Base-by-base conservation (phyloP, 2,113 vertebrate genomes). In the Cynocephalus volans region DNA sequence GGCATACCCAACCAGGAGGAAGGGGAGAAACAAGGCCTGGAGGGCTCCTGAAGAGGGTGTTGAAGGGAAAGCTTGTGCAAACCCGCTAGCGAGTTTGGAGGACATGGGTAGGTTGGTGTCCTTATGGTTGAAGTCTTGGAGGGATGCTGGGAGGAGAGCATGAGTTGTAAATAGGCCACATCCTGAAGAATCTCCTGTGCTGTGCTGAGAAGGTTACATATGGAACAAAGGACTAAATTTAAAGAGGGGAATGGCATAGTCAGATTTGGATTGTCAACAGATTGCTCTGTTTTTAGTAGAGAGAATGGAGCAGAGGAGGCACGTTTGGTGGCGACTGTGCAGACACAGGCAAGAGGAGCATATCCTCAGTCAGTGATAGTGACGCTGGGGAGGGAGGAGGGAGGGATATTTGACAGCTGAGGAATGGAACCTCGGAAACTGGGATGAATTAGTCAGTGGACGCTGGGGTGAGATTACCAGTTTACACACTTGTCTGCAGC, bases 171-270 rank as follows among this genome's bases (percentile, higher is more conserved):
- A 75, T 45, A 69, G 87, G 52, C n/a, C 64, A 4, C 62, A n/a
- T 73, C n/a, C 41, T 70, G 33, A 64, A 88, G 11, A 36, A 23
- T 62, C n/a, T 48, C 36, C 1, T 4, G 4, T 45, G 26, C 58
- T 1, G 4, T 10, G 4, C 54, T 21, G 13, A 75, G 50, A 81
- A 50, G 45, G 88, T 62, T 85, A 77, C 58, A 70, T 79, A 14
- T 79, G 86, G 72, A 95, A 70, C 84, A 28, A 52, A 31, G 62
- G n/a, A 64, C 54, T 92, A 52, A 80, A 88, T 80, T 93, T 93
- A 85, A 90, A 82, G 4, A 19, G 56, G 50, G 36, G 41, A 83
- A 80, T 13, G 54, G 13, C 17, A 33, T 11, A 36, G 17, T 54
- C 50, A 67, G 65, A 86, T 77, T 72, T 67, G 79, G 45, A 50